phyloP scores from a whole-genome alignment of 1,140 invertebrate species.

The Andricus grossulariae region DNA sequence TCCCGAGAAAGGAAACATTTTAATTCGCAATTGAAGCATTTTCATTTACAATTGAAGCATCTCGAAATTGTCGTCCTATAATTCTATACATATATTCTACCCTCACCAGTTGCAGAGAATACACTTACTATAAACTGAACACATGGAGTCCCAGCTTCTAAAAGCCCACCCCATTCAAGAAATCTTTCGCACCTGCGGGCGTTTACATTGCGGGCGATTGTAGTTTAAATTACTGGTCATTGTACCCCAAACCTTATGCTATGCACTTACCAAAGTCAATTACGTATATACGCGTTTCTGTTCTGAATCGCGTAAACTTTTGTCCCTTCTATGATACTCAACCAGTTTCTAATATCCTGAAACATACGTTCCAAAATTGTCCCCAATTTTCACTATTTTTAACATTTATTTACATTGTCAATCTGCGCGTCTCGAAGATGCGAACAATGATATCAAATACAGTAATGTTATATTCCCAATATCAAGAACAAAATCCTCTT shows the following conservation, averaged over 20 bases:
- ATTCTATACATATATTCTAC: no score
- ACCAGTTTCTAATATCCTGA: neutral
- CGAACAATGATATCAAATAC: no score
- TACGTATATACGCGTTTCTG: neutral
- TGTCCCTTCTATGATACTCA: neutral
- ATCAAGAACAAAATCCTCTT: no score
- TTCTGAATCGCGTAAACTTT: neutral
- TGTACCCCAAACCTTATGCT: neutral
- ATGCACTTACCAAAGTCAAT: neutral
- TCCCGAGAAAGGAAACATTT: neutral
- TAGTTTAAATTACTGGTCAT: conserved; percentile 31
- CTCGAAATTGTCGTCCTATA: neutral
- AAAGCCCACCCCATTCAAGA: conserved; percentile 10
- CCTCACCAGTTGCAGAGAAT: neutral
- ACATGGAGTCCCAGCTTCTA: neutral
- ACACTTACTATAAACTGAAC: neutral
- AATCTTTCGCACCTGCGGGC: conserved; percentile 26
- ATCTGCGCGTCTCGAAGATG: no score
- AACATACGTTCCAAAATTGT: no score
- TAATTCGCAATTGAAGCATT: neutral
- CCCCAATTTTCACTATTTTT: no score
- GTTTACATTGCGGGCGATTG: conserved; percentile 27
- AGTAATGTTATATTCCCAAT: no score
- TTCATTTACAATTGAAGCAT: neutral
- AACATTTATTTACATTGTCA: no score